Base-by-base conservation (phyloP, 2,888 invertebrate species). In the Saturnia japonica region DNA sequence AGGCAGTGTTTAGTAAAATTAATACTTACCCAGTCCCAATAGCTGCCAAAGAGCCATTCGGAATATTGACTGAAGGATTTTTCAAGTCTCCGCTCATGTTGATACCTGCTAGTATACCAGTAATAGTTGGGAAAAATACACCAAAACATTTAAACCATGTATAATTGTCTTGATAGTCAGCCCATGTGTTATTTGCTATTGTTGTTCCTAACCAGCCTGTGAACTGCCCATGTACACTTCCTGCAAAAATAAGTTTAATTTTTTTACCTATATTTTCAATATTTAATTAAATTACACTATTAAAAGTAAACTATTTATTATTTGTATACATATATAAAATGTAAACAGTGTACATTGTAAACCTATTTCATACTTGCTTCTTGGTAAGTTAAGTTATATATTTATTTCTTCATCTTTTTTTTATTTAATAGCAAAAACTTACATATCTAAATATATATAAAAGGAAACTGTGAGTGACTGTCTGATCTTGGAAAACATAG, bases 41-140 rank as follows among this genome's bases (percentile, higher is more conserved):
- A 67, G 99, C 99, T 57, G 98, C 97, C 70, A 99, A 90, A 2
- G 99, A 98, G 19, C 99, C 99, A 89, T 97, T 97, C 0, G 99
- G 99, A 84, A 99, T 99, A 88, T 98, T 98, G 62, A 96, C 95
- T 8, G 98, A 97, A 1, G 99, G 99, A 78, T 98, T 97, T 78
- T 96, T 96, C 71, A 99, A 95, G 89, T 99, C 99, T 19, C 99
- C 99, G 85, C 99, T 98, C 99, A 99, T 99, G 86, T 99, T 99
- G 79, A 99, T 99, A 47, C 99, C 99, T 9, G 99, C 98, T 77
- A 99, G 94, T 74, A 99, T 97, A 22, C 99, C 99, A 67, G 99
- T 99, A 42, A 99, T 98, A 0, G 99, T 99, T 19, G 99, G 99
- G 88, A 99, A 99, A 91, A 99, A 99, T 2, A 99, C 98, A 45